Evolutionary conservation across 2,797 vertebrate genomes (phyloP), one percentile per base, ranked within the genome.

Genomic region (Petrocephalus sullivani): DNA sequence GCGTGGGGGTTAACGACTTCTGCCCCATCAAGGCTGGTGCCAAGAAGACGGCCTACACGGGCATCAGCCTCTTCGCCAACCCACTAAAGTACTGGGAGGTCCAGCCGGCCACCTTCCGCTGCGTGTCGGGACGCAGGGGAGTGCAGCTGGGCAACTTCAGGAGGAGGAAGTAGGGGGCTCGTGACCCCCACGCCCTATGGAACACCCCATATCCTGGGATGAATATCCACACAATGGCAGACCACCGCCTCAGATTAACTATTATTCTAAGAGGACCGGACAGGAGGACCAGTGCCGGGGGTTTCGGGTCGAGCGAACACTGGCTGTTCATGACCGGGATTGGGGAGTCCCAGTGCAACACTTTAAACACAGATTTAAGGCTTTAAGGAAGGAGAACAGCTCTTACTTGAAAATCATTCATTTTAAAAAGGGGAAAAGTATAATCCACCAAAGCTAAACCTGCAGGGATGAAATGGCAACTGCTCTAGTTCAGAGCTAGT

Each of bases 1-100:
- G 93, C 19, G 96, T 99, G 91, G 98, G 97, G 89, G 93, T 97
- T 92, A 98, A 99, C n/a, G 98, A 99, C 90, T 99, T 99, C 95
- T 99, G 98, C 49, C 97, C 98, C 12, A 91, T 89, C 0, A 93
- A 92, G 64, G 58, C 92, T 6, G 94, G 94, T 85, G 92, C 92
- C 90, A 99, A 98, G 96, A 99, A 99, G 95, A 94, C 95, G 0
- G 92, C 96, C 89, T 99, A 98, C 91, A 97, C 95, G 0, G 97
- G 97, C 85, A 99, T 99, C 93, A 99, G 98, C 89, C 96, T 99
- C 93, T 99, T 97, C 89, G 96, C 97, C 87, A 99, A 99, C 87
- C 97, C 97, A 0, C 95, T 99, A 10, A 99, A 98, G 92, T 97
- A 98, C 93, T 98, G 97, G 98, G 95, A 98, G 91, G 94, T 99